Base-by-base conservation (phyloP, 1,140 invertebrate genomes). In the Calephelis virginiensis region DNA sequence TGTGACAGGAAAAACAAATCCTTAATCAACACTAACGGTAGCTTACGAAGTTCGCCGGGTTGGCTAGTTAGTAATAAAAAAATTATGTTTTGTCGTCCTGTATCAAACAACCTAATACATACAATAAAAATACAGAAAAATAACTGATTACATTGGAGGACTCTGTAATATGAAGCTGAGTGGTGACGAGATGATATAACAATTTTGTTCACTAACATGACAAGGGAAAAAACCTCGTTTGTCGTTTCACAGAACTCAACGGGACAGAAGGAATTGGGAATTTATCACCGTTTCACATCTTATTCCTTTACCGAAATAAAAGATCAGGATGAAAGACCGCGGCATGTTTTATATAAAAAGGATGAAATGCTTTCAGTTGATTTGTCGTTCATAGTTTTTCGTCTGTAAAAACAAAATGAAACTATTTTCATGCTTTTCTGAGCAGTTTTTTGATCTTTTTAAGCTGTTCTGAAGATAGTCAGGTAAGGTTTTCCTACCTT, bases 181-280 rank as follows among this genome's bases (percentile, higher is more conserved):
- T 40, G 63, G 8, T 53, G 56, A 17, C 45, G 45, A 65, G 28
- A 56, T 50, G 63, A 65, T 40, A 59, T 46, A 65, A 65, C 11
- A 59, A 45, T 65, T 65, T 65, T 59, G 38, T 65, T 40, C 50
- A 64, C 63, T 53, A 49, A 64, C 63, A 65, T 56, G 46, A 67
- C 66, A 62, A 38, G 47, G 37, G 48, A 38, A 48, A 67, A 65
- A 65, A 67, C 46, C 60, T 63, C 38, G 47, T 45, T 50, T 63
- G 61, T 62, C 61, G 48, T 64, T 59, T 59, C 56, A 37, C 60
- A 68, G 50, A 72, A 65, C 67, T 72, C 70, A 72, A 68, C 64
- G 67, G 66, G 45, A 68, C 66, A 68, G 67, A 72, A 72, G 50
- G 64, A 71, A 71, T 71, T 68, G 66, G 64, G 62, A 66, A 71